Evolutionary conservation across 2,797 vertebrate species (phyloP).

Genomic region (Xiphophorus birchmanni): DNA sequence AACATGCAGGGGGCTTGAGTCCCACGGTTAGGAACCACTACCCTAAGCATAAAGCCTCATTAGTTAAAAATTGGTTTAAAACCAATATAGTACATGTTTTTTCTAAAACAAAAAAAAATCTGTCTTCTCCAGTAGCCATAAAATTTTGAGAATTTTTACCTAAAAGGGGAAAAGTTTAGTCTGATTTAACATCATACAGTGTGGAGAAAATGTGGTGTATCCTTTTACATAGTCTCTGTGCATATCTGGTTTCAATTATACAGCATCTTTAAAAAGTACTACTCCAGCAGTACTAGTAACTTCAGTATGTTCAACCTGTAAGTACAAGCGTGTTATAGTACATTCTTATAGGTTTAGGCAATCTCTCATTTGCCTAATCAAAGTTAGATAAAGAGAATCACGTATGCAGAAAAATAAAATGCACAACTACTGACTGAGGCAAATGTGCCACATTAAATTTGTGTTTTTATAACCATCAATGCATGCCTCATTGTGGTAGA

Average conservation of each 20-base stretch:
- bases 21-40: too few species aligned
- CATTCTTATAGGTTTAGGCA: background rate
- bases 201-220: background rate
- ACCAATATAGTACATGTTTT: background rate
- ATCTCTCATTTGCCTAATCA: constrained; percentile 15
- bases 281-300: background rate
- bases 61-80: background rate
- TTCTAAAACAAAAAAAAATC: background rate
- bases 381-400: constrained; percentile 5
- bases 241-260: background rate
- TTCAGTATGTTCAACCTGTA: background rate
- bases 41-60: too few species aligned
- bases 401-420: constrained; percentile 26
- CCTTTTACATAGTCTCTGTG: background rate
- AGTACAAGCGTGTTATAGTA: background rate
- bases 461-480: constrained; percentile 38
- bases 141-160: background rate
- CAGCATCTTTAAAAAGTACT: background rate
- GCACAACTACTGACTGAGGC: constrained; percentile 22
- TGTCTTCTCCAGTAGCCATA: background rate
- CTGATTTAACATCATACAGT: background rate
- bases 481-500: constrained; percentile 29
- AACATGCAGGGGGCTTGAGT: too few species aligned
- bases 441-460: constrained; percentile 41
- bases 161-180: background rate